These are phyloP conservation scores for Ptychadena robeensis DNA, from an alignment of 2,797 vertebrate genomes.

Conservation along the genomic window DNA sequence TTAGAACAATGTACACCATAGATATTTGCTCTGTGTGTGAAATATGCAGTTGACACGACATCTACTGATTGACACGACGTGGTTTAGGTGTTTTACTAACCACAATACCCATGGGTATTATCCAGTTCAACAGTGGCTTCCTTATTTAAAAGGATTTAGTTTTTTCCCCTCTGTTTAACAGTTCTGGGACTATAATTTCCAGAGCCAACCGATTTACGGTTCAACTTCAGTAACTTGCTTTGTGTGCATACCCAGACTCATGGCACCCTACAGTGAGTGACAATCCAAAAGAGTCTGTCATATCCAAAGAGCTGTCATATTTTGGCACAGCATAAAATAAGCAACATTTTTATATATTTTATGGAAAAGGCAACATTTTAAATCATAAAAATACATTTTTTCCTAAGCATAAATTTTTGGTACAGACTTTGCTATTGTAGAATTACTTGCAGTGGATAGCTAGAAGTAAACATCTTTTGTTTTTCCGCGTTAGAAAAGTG, in stretches of 20 bases:
- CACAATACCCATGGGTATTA: conserved; percentile 18
- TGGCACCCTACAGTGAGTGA: neutral
- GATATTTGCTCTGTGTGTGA: conserved; percentile 3
- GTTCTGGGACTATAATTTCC: conserved; percentile 18
- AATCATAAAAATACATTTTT: no score
- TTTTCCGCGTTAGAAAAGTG: no score
- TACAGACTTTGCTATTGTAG: no score
- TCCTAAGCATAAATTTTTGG: no score
- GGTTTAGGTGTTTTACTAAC: conserved; percentile 41
- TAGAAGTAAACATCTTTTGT: no score
- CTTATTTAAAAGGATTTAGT: conserved; percentile 39
- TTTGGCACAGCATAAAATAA: no score
- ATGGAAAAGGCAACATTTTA: no score
- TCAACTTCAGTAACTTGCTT: neutral
- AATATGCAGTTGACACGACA: conserved; percentile 51
- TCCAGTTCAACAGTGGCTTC: conserved; percentile 50
- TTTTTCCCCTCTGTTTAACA: conserved; percentile 8
- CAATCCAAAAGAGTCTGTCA: no score
- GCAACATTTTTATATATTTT: no score
- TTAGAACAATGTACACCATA: neutral
- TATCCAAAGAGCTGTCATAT: no score
- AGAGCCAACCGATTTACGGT: conserved; percentile 1
- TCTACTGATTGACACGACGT: conserved; percentile 43
- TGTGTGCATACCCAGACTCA: neutral
- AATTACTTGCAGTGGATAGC: no score